Evolutionary conservation across 2,113 vertebrate genomes (phyloP).

Genomic region (Corydoras sp.): DNA sequence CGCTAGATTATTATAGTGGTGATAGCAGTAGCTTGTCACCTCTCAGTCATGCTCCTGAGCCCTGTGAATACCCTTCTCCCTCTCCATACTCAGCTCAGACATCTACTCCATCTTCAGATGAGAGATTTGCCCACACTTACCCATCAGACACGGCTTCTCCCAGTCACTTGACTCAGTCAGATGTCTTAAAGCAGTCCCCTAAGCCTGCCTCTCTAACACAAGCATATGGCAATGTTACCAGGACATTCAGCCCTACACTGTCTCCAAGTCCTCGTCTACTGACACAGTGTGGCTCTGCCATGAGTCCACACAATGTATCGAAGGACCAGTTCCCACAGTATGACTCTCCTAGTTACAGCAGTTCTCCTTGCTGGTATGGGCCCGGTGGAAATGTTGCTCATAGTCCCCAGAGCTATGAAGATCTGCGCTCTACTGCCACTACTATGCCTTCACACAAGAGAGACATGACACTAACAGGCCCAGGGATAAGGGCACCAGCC

Average conservation of each 20-base stretch:
- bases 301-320: slow-evolving; percentile 70
- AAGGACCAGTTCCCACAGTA: slow-evolving; percentile 90
- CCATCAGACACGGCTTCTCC: slow-evolving; percentile 88
- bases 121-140: slow-evolving; percentile 85
- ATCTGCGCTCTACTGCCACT: slow-evolving; percentile 76
- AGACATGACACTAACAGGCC: slow-evolving; percentile 66
- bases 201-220: slow-evolving; percentile 78
- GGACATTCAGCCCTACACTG: slow-evolving; percentile 90
- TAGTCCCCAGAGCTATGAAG: slow-evolving; percentile 81
- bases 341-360: slow-evolving; percentile 93
- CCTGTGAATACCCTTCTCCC: slow-evolving; percentile 90
- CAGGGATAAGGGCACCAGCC: slow-evolving; percentile 62
- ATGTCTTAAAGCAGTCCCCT: slow-evolving; percentile 75
- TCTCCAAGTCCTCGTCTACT: slow-evolving; percentile 82
- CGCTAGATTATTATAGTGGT: slow-evolving; percentile 94
- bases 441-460: slow-evolving; percentile 76
- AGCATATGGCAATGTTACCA: slow-evolving; percentile 67
- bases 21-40: slow-evolving; percentile 95
- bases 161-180: slow-evolving; percentile 74
- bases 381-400: slow-evolving; percentile 73
- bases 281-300: slow-evolving; percentile 80
- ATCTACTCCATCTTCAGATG: slow-evolving; percentile 88
- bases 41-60: slow-evolving; percentile 81
- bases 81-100: slow-evolving; percentile 95
- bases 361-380: slow-evolving; percentile 91